Evolutionary conservation across 2,797 vertebrate genomes (phyloP).

Genomic region (Meriones psammophilus): DNA sequence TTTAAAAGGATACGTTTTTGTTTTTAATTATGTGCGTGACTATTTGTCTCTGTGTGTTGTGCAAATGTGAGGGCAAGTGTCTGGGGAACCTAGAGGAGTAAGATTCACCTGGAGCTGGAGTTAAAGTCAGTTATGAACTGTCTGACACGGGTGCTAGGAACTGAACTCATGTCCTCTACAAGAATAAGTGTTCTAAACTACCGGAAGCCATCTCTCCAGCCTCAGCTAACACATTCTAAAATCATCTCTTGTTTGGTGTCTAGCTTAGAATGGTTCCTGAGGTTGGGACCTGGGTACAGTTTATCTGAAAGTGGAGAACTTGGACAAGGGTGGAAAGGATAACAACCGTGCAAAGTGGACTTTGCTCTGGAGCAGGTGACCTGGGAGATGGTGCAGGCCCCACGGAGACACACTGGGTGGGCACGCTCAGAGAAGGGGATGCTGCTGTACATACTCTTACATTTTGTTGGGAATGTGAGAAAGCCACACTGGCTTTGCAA

Average conservation of each 20-base stretch:
- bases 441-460: accelerated
- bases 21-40: background rate
- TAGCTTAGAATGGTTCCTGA: background rate
- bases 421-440: accelerated
- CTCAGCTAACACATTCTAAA: background rate
- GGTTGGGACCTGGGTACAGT: background rate
- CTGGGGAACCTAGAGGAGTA: too few species aligned
- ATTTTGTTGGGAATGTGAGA: background rate
- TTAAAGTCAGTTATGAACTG: background rate
- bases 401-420: accelerated
- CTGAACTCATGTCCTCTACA: background rate
- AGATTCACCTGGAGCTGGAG: background rate
- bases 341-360: accelerated
- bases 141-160: background rate
- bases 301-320: background rate
- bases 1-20: background rate
- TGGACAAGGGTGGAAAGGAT: background rate
- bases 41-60: background rate
- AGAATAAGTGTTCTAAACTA: background rate
- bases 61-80: background rate
- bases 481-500: background rate
- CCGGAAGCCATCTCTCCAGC: background rate
- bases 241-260: background rate
- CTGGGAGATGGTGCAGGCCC: accelerated
- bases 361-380: accelerated